Evolutionary conservation across 1,140 invertebrate genomes (phyloP).

Genomic region (Drosophila nannoptera): DNA sequence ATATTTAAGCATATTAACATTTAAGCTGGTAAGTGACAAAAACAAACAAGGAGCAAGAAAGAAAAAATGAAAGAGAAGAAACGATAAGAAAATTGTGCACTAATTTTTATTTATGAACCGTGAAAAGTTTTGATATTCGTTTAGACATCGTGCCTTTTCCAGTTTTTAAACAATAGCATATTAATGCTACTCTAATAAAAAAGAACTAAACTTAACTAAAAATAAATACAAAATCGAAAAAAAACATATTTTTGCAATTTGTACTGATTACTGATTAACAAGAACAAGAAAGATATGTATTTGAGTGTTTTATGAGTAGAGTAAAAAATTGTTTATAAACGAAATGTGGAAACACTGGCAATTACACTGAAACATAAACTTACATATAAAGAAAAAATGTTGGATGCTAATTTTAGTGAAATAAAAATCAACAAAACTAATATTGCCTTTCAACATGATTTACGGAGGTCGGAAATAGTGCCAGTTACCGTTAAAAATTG

Average conservation of each 20-base stretch:
- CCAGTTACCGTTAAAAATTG: too few species aligned
- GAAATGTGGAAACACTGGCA: slow-evolving; percentile 28
- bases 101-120: slow-evolving; percentile 26
- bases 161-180: slow-evolving; percentile 53
- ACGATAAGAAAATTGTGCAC: slow-evolving; percentile 7
- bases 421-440: slow-evolving; percentile 30
- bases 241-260: slow-evolving; percentile 66
- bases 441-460: neutral
- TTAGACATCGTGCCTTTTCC: slow-evolving; percentile 28
- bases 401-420: slow-evolving; percentile 71
- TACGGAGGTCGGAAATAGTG: too few species aligned
- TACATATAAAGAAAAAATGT: slow-evolving; percentile 46
- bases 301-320: slow-evolving; percentile 18
- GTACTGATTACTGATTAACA: slow-evolving; percentile 74
- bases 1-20: slow-evolving; percentile 73
- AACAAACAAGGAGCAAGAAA: slow-evolving; percentile 60
- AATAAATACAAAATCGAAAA: neutral
- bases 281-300: slow-evolving; percentile 27
- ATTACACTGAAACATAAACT: slow-evolving; percentile 40
- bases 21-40: slow-evolving; percentile 69
- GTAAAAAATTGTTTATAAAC: slow-evolving; percentile 36
- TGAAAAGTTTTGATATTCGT: slow-evolving; percentile 10
- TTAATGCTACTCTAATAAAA: slow-evolving; percentile 52
- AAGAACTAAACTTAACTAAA: neutral
- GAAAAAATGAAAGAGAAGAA: slow-evolving; percentile 40